Evolutionary conservation across 1,140 invertebrate genomes (phyloP).

Genomic region (Tenebrio molitor): DNA sequence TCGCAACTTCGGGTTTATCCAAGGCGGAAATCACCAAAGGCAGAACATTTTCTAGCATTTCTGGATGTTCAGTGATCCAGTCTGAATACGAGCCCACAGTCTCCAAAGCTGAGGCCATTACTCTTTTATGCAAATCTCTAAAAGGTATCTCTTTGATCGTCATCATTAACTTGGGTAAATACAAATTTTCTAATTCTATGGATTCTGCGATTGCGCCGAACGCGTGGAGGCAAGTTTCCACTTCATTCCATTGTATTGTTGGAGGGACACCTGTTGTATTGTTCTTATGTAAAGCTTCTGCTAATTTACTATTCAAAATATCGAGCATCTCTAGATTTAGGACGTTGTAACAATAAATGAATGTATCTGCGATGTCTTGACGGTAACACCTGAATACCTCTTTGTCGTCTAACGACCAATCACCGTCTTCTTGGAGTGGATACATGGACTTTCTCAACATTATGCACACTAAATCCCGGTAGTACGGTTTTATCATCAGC

Average conservation of each 20-base stretch:
- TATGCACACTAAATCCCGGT: conserved; percentile 74
- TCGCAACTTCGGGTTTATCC: conserved; percentile 76
- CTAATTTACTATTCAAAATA: conserved; percentile 73
- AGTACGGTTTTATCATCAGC: conserved; percentile 74
- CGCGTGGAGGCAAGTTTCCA: conserved; percentile 87
- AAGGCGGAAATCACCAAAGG: conserved; percentile 79
- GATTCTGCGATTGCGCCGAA: conserved; percentile 86
- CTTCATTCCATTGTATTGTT: conserved; percentile 71
- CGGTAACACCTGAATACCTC: conserved; percentile 91
- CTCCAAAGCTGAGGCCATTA: conserved; percentile 79
- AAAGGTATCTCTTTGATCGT: conserved; percentile 78
- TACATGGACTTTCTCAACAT: conserved; percentile 78
- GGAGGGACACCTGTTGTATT: conserved; percentile 50
- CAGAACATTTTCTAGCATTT: conserved; percentile 79
- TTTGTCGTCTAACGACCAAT: conserved; percentile 79
- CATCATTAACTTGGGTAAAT: conserved; percentile 77
- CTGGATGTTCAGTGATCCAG: conserved; percentile 65
- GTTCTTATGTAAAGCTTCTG: conserved; percentile 68
- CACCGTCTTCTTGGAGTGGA: conserved; percentile 68
- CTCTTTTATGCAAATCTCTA: conserved; percentile 70
- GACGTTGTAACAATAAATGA: conserved; percentile 88
- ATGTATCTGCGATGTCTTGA: conserved; percentile 91
- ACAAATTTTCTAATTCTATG: conserved; percentile 74
- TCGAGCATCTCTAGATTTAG: conserved; percentile 79
- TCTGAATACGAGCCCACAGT: conserved; percentile 73